phyloP scores from a whole-genome alignment of 2,888 invertebrate genomes.

The Adineta ricciae region DNA sequence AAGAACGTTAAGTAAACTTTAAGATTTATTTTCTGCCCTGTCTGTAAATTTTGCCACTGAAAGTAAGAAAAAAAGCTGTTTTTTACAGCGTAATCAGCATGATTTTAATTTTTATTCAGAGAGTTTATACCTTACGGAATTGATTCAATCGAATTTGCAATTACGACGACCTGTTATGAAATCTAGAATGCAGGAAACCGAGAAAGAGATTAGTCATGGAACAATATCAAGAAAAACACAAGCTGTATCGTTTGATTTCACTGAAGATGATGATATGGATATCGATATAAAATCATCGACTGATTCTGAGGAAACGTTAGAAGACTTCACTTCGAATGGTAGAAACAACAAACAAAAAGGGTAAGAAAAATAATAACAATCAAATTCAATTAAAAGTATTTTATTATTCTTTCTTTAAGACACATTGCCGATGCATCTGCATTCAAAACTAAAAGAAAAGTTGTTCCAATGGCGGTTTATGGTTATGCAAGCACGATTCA shows the following conservation, averaged over 20 bases:
- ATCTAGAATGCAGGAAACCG: neutral
- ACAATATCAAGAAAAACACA: neutral
- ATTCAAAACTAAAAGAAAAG: neutral
- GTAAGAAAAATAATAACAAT: neutral
- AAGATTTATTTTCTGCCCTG: neutral
- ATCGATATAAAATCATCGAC: neutral
- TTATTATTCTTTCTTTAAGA: neutral
- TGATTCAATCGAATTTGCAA: neutral
- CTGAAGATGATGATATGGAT: neutral
- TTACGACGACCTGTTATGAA: neutral
- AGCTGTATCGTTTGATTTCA: neutral
- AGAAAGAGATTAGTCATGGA: neutral
- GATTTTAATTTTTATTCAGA: neutral
- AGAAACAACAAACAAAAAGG: neutral
- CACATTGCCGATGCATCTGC: neutral
- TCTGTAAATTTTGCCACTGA: neutral
- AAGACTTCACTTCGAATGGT: too few relatives aligned
- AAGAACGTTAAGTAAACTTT: neutral
- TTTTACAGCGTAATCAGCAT: neutral
- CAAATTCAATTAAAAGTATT: neutral
- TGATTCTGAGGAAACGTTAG: neutral
- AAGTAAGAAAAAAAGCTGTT: neutral
- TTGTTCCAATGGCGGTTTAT: neutral
- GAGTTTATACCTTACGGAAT: neutral
- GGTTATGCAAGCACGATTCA: neutral